These are phyloP conservation scores for Typhlichthys eigenmanni DNA, from an alignment of 2,797 vertebrate species.

Conservation along the genomic window DNA sequence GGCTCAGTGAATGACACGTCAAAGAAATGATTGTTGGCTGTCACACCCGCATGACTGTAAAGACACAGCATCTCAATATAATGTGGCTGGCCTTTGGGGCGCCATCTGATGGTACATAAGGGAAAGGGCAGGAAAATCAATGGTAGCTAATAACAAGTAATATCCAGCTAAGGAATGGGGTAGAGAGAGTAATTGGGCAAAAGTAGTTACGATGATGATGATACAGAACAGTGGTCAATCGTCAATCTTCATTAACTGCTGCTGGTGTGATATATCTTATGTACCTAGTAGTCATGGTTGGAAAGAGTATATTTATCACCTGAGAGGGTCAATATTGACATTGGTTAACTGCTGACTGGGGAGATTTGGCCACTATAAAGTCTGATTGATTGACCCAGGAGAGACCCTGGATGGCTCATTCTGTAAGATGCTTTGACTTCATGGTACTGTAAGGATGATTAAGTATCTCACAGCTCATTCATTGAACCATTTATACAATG, in stretches of 20 bases:
- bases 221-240: constrained; percentile 33
- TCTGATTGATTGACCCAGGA: constrained; percentile 55
- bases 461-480: constrained; percentile 25
- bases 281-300: constrained; percentile 27
- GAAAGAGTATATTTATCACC: constrained; percentile 59
- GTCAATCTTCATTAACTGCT: constrained; percentile 18
- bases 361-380: constrained; percentile 44
- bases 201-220: constrained; percentile 21
- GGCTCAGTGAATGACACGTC: constrained; percentile 47
- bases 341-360: constrained; percentile 61
- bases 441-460: constrained; percentile 7
- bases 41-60: constrained; percentile 39
- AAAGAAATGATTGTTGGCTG: constrained; percentile 58
- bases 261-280: constrained; percentile 15
- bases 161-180: constrained; percentile 11
- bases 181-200: constrained; percentile 13
- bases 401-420: constrained; percentile 41
- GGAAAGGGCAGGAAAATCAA: neutral
- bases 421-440: constrained; percentile 26
- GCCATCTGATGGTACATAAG: constrained; percentile 59
- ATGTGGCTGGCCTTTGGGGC: constrained; percentile 9
- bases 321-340: constrained; percentile 51
- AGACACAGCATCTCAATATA: neutral
- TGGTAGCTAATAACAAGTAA: neutral
- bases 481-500: constrained; percentile 13